Base-by-base conservation (phyloP, 2,888 invertebrate genomes). In the Cephus runcator region DNA sequence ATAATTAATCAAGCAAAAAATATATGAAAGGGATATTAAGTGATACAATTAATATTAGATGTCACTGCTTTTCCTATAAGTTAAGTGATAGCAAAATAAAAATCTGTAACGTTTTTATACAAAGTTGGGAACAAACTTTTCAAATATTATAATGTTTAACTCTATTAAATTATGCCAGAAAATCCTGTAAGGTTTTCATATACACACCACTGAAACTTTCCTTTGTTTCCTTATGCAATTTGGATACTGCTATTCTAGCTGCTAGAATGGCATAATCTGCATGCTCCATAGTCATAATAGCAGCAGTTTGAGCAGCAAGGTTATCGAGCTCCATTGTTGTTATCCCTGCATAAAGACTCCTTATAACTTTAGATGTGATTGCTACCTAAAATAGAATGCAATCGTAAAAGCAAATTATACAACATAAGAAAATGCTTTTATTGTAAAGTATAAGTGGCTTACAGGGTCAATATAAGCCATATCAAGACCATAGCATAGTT, bases 241-340 rank as follows among this genome's bases (percentile, higher is more conserved):
- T 99, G 1, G 99, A 98, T 73, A 99, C 96, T 11, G 98, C 99
- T 88, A 99, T 96, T 84, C 99, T 94, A 4, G 97, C 97, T 76
- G 97, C 97, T 76, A 97, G 92, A 79, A 96, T 93, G 11, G 97
- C 99, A 93, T 99, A 99, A 92, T 99, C 99, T 0, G 99, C 98
- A 92, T 99, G 99, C 88, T 96, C 96, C 6, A 98, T 98, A 0
- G 99, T 99, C 96, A 99, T 97, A 40, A 97, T 97, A 15, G 99
- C 99, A 30, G 99, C 98, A 69, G 97, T 99, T 92, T 99, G 99
- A 0, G 99, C 99, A 73, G 99, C 99, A 82, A 99, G 93, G 91
- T 98, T 99, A 92, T 99, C 99, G 85, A 99, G 92, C 91, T 99
- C 98, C 31, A 98, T 96, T 0, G 99, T 99, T 12, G 98, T 98